Base-by-base conservation (phyloP, 2,113 vertebrate species). In the Naja naja region DNA sequence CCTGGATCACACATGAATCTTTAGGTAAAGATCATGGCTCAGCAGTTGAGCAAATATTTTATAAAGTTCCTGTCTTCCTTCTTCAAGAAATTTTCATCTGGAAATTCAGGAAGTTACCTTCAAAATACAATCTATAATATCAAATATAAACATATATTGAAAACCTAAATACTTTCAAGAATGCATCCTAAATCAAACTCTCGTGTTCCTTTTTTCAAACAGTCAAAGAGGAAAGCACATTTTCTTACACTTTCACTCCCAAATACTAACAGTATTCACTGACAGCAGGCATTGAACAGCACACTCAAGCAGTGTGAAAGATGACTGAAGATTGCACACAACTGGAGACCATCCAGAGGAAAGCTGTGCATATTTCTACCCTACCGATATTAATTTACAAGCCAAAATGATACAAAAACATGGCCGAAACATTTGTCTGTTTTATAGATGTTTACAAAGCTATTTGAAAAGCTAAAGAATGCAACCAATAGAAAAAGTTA, bases 401-500 rank as follows among this genome's bases (percentile, higher is more conserved):
- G 89, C 81, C 39, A 92, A 52, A 90, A 22, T 54, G 20, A 23
- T 89, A 58, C 45, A 89, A 89, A 90, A 53, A n/a, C 5, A 87
- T 11, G 3, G 23, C 2, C 23, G 89, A 90, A 89, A 88, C 39
- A 92, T 87, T 55, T 56, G 39, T 90, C 58, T 87, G 34, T 90
- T 92, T 87, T 92, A 90, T 25, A 87, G 56, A 56, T 39, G 81
- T 89, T 89, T 81, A 89, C 60, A 86, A 30, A 39, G 45, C 85
- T 56, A 27, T n/a, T 90, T 90, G 81, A 90, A 85, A 52, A 69
- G 81, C 88, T 52, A 11, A 89, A 90, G 22, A 94, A 94, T 81
- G 43, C 87, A 91, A 93, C 88, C 86, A 58, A 89, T 89, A 58
- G 86, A 49, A 89, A 92, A 94, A 81, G 43, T 88, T 81, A 86